Conservation (phyloP, 1,140 invertebrate species). For the Caenorhabditis briggsae region DNA sequence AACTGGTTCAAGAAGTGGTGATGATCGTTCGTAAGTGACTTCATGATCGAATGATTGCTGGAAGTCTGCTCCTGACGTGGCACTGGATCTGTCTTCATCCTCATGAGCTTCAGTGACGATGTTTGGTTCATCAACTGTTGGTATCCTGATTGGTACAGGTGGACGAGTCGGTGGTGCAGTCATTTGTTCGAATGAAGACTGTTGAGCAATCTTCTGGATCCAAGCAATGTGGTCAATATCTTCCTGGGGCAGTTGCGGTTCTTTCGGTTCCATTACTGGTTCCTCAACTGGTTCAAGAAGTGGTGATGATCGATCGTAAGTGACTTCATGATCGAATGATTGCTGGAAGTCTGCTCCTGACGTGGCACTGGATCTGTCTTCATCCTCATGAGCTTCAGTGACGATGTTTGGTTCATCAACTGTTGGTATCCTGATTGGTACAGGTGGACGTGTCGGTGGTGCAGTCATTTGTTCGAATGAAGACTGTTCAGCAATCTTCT, state of each 20-base stretch:
- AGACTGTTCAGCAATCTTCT: conserved; percentile 5
- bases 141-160: background rate
- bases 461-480: background rate
- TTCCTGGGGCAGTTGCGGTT: conserved; percentile 46
- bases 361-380: conserved; percentile 20
- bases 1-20: background rate
- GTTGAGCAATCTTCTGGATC: conserved; percentile 21
- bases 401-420: background rate
- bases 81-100: conserved; percentile 6
- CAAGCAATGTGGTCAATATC: conserved; percentile 51
- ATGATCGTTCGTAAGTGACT: conserved; percentile 1
- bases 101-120: background rate
- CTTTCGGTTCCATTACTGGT: background rate
- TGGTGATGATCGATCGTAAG: conserved; percentile 6
- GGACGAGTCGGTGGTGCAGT: background rate
- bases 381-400: background rate
- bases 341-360: conserved; percentile 13
- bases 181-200: background rate
- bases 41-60: conserved; percentile 6
- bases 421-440: background rate
- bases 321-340: background rate
- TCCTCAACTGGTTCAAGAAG: background rate
- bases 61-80: conserved; percentile 28
- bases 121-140: background rate
- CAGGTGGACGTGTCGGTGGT: background rate